Evolutionary conservation across 2,113 vertebrate genomes (phyloP).

Genomic region (Rhombomys opimus): DNA sequence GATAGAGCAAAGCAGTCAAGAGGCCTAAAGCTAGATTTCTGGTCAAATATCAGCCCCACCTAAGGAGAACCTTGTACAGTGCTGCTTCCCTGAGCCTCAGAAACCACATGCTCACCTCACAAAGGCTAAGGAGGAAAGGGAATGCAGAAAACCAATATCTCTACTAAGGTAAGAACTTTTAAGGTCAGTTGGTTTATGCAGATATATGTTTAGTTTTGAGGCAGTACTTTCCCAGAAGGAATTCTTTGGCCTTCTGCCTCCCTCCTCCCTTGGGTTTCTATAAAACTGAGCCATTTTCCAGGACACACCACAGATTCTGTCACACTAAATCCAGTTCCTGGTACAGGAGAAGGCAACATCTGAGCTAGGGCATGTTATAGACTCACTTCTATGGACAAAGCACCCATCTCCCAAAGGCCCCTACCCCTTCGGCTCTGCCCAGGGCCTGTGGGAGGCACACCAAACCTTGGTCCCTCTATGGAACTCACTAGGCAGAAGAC

Average conservation of each 20-base stretch:
- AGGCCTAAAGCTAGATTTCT: not conserved
- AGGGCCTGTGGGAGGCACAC: too few species aligned
- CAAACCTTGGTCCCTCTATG: fast-evolving
- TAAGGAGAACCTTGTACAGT: too few species aligned
- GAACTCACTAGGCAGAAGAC: not conserved
- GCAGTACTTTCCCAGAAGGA: not conserved
- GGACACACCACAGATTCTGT: not conserved
- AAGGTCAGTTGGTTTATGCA: not conserved
- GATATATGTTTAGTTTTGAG: not conserved
- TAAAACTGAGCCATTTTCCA: not conserved
- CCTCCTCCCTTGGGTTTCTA: not conserved
- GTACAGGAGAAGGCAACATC: not conserved
- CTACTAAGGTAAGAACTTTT: fast-evolving
- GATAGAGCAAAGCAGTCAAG: fast-evolving
- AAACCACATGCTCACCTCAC: not conserved
- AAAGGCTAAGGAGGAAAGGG: not conserved
- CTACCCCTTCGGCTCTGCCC: too few species aligned
- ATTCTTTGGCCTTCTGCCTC: not conserved
- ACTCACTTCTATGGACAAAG: not conserved
- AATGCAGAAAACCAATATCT: not conserved
- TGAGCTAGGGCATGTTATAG: too few species aligned
- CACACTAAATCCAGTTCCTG: not conserved
- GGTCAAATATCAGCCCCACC: not conserved
- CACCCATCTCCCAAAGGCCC: fast-evolving
- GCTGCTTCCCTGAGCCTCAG: not conserved